Evolutionary conservation across 2,113 vertebrate genomes (phyloP), one percentile per base, ranked within the genome.

Genomic region (Pollachius pollachius): DNA sequence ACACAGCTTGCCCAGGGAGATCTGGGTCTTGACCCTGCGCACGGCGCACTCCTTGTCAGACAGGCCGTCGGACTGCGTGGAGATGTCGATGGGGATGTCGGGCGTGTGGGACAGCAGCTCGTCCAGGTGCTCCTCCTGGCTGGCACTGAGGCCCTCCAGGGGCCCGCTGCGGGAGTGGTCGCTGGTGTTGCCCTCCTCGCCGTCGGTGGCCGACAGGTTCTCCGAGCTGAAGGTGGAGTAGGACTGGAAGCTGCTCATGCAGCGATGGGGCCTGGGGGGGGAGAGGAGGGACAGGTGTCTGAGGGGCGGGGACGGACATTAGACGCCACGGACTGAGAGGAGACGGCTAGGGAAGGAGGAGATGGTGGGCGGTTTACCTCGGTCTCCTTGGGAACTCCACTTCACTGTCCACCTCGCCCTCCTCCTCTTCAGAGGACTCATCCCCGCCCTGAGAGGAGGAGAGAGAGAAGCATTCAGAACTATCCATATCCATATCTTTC

Each of bases 171-270:
- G 95, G 0, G 96, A 99, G 82, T 96, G 97, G 81, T 99, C 97
- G 0, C 97, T 99, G 9, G 97, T 99, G 89, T 99, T 99, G 15
- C 97, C 97, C 82, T 99, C 97, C 85, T 99, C 97, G 5, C 96
- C 97, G 0, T 99, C 97, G 0, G 97, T 98, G 85, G 95, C 96
- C 0, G 97, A 99, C 88, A 99, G 92, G 84, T 99, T 99, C 90
- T 99, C 97, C 0, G 97, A 99, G 88, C 97, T 99, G 87, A 99
- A 98, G 25, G 97, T 99, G 0, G 97, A 99, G 80, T 98, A 98
- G 0, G 97, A 99, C 94, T 97, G 95, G 86, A 95, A 99, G 89
- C 95, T 97, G 83, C 94, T 95, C 85, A 99, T 97, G 65, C 96
- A 98, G 76, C 96, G 94, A 77, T 97, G 96, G 78, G 97, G 96